These are phyloP conservation scores for Siphamia tubifer DNA, from an alignment of 2,113 vertebrate genomes.

Conservation along the genomic window DNA sequence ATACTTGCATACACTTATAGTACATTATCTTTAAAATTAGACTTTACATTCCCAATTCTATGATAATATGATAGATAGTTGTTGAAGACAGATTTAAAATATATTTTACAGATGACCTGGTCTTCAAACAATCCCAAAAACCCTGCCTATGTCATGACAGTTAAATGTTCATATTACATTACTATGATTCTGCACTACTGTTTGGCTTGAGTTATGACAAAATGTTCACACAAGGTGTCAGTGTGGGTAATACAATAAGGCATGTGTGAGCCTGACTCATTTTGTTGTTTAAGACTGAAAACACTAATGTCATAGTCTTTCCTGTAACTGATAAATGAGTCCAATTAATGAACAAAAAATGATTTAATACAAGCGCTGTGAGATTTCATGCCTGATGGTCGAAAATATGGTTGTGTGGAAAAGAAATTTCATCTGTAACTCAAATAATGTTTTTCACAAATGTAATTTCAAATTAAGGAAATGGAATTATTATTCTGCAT, in stretches of 20 bases:
- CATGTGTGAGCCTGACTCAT: background rate
- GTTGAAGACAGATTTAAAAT: too few species aligned
- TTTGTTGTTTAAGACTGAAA: background rate
- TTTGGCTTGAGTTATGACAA: background rate
- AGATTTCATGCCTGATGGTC: background rate
- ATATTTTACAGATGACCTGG: too few species aligned
- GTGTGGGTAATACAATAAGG: background rate
- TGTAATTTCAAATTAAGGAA: background rate
- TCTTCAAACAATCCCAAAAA: too few species aligned
- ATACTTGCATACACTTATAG: too few species aligned
- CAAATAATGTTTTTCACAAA: background rate
- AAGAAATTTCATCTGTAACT: background rate
- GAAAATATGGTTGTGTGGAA: background rate
- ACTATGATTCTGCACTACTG: background rate
- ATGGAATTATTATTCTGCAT: background rate
- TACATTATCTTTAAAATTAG: too few species aligned
- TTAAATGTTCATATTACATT: too few species aligned
- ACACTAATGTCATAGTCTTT: background rate
- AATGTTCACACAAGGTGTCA: conserved; percentile 33
- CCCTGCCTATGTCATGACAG: too few species aligned
- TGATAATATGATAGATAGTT: too few species aligned
- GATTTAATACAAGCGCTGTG: too few species aligned
- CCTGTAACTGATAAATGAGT: background rate
- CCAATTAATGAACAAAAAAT: background rate
- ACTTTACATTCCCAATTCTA: too few species aligned